Base-by-base conservation (phyloP, 2,113 vertebrate species). In the Morone saxatilis region DNA sequence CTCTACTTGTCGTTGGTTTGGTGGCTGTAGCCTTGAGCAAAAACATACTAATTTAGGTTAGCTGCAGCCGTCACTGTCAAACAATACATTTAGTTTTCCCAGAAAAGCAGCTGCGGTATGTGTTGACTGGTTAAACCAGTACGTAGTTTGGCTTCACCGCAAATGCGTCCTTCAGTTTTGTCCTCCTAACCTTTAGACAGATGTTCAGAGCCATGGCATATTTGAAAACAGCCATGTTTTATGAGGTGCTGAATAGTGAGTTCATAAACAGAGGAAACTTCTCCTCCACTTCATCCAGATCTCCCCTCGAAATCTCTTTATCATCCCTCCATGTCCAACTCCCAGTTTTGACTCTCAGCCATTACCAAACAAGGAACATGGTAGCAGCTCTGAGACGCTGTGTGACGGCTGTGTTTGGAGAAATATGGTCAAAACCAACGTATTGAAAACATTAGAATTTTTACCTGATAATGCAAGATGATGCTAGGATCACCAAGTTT, bases 211-310 rank as follows among this genome's bases (percentile, higher is more conserved):
- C 61, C 12, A 12, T 65, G 63, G 51, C 53, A 61, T 78, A 67
- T 89, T 71, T 84, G 69, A 88, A 80, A 81, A 71, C 43, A 51
- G 54, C 48, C 22, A 47, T 65, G 60, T 76, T 89, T 90, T 83
- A 90, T 81, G 80, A 89, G 76, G 74, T 80, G 86, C 43, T 65
- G 78, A 87, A 70, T 59, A 71, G 38, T 59, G 60, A 59, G 54
- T 81, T 81, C 71, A 76, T 88, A 86, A 88, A 88, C 80, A 65
- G 67, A 78, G 16, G 7, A 75, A 85, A 43, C 25, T 36, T 75
- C 25, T 62, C 17, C 2, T 10, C n/a, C 40, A 76, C 69, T 60
- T 43, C 38, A 41, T 51, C 56, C 65, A 72, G 5, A 66, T 68
- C 56, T 62, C 69, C 63, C 36, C 41, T 7, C 0, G 31, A 74